Conservation (phyloP, 64 coral and sea anemone species). For the Actinia tenebrosa region DNA sequence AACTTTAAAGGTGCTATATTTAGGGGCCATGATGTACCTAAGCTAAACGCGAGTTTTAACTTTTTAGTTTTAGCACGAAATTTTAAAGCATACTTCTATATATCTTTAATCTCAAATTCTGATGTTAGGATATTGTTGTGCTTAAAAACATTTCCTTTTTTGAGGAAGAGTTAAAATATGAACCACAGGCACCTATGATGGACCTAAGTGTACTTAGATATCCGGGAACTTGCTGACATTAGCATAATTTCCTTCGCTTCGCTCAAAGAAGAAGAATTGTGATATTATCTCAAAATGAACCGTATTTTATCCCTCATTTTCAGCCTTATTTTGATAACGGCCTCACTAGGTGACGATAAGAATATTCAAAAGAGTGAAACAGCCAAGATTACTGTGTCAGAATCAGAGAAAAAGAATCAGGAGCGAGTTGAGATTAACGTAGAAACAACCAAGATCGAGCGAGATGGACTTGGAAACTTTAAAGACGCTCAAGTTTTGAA, state of each 20-base stretch:
- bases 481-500: slow-evolving; percentile 57
- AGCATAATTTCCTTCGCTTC: slow-evolving; percentile 22
- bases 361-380: background rate
- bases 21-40: background rate
- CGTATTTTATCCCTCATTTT: background rate
- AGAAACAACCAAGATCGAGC: slow-evolving; percentile 24
- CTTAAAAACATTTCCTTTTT: background rate
- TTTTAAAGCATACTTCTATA: background rate
- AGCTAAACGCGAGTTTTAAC: background rate
- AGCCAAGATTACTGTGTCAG: slow-evolving; percentile 39
- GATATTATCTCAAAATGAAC: background rate
- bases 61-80: background rate
- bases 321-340: background rate
- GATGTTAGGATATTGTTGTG: background rate
- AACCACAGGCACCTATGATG: background rate
- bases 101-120: background rate
- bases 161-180: background rate
- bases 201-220: background rate
- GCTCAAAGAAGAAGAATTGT: background rate
- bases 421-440: slow-evolving; percentile 36
- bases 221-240: slow-evolving; percentile 15
- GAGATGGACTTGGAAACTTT: slow-evolving; percentile 41
- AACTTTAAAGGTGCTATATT: background rate
- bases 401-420: slow-evolving; percentile 25
- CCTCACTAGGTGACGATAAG: background rate